Evolutionary conservation across 1,140 invertebrate genomes (phyloP), one percentile per base, ranked within the genome.

Genomic region (Periplaneta americana): DNA sequence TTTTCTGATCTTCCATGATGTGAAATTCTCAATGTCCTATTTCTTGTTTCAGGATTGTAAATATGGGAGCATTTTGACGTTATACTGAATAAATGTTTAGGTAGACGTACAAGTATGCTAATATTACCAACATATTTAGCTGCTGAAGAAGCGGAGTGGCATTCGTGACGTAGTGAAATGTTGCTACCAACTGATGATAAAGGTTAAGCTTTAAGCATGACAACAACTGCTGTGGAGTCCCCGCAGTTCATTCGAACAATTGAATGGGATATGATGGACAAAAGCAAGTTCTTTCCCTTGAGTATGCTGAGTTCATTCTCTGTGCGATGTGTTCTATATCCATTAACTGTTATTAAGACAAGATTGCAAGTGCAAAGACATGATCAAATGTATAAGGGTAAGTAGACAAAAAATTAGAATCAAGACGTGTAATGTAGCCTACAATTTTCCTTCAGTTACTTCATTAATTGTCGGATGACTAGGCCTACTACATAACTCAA

Each of bases 241-340:
- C 74, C 66, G 34, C 78, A 35, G 74, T 91, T 93, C 76, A 95
- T 97, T 83, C 92, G 93, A 48, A 97, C 94, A n/a, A 98, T 99
- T 84, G 97, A 99, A 89, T 98, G 98, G 96, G 92, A 98, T 82
- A 99, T 99, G 97, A 97, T 99, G 96, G 96, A 99, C 88, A 98
- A 98, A 85, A 93, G 91, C 32, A 87, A 98, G 93, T 91, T 98
- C 95, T 91, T 98, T 93, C 97, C 98, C 5, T 88, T 99, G 57
- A 98, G 97, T 77, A 95, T 98, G 90, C 88, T 98, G 2, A 93
- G 93, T 85, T 95, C 94, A 4, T 96, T 98, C 87, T 91, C 93
- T 84, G 94, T 99, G 57, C 91, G 98, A 76, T 96, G 96, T 86
- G 91, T 97, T 78, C 91, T 99, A 3, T 99, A 99, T 89, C 98